Evolutionary conservation across 2,888 invertebrate genomes (phyloP), one percentile per base, ranked within the genome.

Genomic region (Nasonia oneida): DNA sequence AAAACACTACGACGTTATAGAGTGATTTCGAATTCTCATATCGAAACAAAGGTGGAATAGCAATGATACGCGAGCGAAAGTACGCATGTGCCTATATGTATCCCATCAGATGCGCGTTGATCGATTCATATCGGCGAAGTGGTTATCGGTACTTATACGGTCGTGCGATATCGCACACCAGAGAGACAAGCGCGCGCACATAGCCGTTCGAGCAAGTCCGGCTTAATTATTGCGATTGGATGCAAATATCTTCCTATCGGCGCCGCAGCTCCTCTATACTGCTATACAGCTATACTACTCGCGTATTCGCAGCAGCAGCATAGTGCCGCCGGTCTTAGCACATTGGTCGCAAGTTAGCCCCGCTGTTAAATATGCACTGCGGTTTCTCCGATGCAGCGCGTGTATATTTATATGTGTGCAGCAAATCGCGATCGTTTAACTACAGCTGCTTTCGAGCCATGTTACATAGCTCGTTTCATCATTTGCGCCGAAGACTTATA

Each of bases 151-250:
- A 33, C 10, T 15, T 33, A 10, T 37, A 37, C 37, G 37, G 47
- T 50, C 47, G n/a, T 47, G 29, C 73, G 42, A 23, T 74, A 42
- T 74, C 47, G 47, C 47, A 10, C 29, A 29, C 1, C 29, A 29
- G 29, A 3, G 4, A 8, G 6, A 23, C n/a, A 2, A 15, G 53
- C 15, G 53, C 50, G 2, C 1, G n/a, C 18, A 2, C 76, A 37
- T 39, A 76, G 57, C 37, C 76, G 57, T 76, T 76, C 57, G 76
- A 76, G 37, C 4, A 57, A 76, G 75, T 57, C 76, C 57, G 37
- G 76, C 53, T 76, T 76, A 53, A 76, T 76, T 57, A 57, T n/a
- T 29, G 37, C 33, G 23, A 37, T 18, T 4, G 37, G n/a, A 18
- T 37, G 64, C 10, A 64, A 64, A 64, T 64, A 64, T 64, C 64